Percentiles rank a stretch among this genome's conserved stretches.
Evolutionary conservation across 2,113 vertebrate genomes (phyloP).

Genomic region (Heterocephalus glaber): DNA sequence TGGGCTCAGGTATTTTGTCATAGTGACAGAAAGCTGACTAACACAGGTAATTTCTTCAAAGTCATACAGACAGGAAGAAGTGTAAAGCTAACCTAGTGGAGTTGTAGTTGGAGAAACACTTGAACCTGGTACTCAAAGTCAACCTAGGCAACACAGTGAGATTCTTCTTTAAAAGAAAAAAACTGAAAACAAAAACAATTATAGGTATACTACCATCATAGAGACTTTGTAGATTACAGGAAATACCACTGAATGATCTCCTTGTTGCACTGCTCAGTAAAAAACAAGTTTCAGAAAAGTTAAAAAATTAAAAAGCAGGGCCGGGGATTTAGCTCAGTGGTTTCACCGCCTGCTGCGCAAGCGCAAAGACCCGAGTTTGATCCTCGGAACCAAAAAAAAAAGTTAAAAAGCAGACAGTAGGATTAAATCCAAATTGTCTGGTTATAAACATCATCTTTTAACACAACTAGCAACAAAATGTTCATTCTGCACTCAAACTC

Average conservation of each 20-base stretch:
- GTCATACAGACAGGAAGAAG: neutral
- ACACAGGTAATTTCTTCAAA: neutral
- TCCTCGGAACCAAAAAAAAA: no score
- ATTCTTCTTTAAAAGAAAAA: neutral
- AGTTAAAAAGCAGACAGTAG: no score
- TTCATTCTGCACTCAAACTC: neutral
- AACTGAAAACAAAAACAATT: neutral
- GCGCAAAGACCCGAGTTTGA: no score
- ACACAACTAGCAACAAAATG: neutral
- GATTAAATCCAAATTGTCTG: neutral
- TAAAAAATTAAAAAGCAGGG: neutral
- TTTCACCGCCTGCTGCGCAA: no score
- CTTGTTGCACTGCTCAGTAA: neutral
- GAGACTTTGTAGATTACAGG: neutral
- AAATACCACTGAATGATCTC: neutral
- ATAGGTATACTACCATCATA: neutral
- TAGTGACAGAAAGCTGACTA: neutral
- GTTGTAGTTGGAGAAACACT: neutral
- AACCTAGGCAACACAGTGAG: neutral
- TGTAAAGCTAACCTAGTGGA: neutral
- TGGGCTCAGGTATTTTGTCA: neutral
- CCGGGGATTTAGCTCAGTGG: no score
- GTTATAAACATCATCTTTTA: neutral
- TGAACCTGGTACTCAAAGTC: neutral
- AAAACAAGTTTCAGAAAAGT: neutral